phyloP scores from a whole-genome alignment of 2,888 invertebrate genomes.

The Spodoptera exigua region DNA sequence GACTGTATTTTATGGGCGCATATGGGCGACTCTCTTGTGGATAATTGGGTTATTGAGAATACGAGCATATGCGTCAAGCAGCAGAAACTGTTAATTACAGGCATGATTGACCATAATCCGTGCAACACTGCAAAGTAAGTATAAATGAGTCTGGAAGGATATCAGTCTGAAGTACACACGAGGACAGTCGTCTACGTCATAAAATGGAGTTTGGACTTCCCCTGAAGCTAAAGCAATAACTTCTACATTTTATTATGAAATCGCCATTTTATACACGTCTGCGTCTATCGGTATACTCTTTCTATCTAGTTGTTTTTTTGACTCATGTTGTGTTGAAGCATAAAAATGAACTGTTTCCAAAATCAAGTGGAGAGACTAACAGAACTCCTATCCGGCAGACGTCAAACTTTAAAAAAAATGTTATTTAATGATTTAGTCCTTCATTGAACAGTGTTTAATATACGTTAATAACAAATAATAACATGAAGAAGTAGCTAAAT shows the following conservation, averaged over 20 bases:
- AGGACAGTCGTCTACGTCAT: conserved; percentile 26
- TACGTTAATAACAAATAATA: conserved; percentile 3
- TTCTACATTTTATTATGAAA: conserved; percentile 12
- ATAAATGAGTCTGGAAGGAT: conserved; percentile 4
- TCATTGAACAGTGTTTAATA: no score
- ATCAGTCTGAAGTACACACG: background rate
- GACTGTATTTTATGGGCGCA: conserved; percentile 26
- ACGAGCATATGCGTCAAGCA: background rate
- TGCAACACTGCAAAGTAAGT: no score
- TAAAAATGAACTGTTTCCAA: no score
- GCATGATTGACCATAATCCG: background rate
- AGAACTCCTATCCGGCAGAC: no score
- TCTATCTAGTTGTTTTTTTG: conserved; percentile 7
- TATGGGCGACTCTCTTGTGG: conserved; percentile 6
- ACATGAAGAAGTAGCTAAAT: conserved; percentile 17
- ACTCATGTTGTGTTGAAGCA: background rate
- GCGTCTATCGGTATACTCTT: background rate
- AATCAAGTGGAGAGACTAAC: no score
- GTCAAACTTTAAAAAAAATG: no score
- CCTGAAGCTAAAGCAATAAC: conserved; percentile 9
- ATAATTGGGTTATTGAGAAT: conserved; percentile 3
- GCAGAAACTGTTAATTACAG: background rate
- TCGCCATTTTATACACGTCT: conserved; percentile 9
- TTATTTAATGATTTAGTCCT: no score
- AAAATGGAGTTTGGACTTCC: conserved; percentile 35